Evolutionary conservation across 2,113 vertebrate genomes (phyloP).

Genomic region (Hippocampus guttulatus): DNA sequence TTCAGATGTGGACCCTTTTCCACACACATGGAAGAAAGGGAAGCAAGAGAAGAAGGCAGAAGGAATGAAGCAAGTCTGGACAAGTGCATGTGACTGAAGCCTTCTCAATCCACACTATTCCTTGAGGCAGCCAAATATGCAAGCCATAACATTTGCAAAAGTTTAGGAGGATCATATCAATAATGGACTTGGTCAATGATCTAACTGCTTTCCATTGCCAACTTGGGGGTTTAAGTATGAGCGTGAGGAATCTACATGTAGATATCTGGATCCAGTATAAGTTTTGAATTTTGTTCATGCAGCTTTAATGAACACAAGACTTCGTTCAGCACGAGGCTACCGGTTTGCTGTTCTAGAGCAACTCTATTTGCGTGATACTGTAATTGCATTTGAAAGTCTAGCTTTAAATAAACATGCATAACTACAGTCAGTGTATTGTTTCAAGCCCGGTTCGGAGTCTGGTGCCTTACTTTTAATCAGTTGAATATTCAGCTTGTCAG

Average conservation of each 20-base stretch:
- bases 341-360: no score
- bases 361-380: no score
- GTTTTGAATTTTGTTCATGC: no score
- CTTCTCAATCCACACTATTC: neutral
- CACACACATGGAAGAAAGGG: conserved; percentile 12
- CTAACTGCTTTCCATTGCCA: neutral
- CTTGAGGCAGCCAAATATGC: neutral
- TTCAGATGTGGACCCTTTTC: neutral
- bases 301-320: no score
- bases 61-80: conserved; percentile 35
- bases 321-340: no score
- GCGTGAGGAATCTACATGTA: neutral
- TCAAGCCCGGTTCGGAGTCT: no score
- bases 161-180: neutral
- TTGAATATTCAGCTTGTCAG: no score
- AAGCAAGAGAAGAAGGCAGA: conserved; percentile 9
- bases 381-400: no score
- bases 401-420: no score
- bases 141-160: neutral
- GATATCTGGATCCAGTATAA: neutral
- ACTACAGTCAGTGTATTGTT: no score
- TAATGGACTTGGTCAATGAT: neutral
- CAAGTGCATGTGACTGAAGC: conserved; percentile 31
- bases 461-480: no score
- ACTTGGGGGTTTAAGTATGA: neutral